Percentiles rank a stretch among this genome's conserved stretches.
Conservation (phyloP, 2,113 vertebrate species). For the Patagioenas fasciata region DNA sequence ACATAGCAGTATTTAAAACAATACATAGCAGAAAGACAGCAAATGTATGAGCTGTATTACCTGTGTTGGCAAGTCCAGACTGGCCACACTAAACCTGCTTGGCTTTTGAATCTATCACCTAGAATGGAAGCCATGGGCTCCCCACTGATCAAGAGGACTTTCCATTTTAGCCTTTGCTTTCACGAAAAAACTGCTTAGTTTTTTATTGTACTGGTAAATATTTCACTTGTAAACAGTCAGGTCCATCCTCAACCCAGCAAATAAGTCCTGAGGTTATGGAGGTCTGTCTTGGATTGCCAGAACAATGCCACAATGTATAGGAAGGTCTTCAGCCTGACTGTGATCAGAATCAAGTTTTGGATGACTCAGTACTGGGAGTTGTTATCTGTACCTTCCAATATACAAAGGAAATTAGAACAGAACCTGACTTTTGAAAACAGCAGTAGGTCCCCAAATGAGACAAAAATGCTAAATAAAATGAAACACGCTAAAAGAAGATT, state of each 20-base stretch:
- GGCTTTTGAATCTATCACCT: background rate
- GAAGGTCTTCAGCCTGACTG: background rate
- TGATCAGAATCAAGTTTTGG: background rate
- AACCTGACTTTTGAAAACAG: background rate
- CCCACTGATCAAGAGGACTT: background rate
- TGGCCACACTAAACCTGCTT: background rate
- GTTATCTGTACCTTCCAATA: background rate
- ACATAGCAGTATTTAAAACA: background rate
- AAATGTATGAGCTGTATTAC: background rate
- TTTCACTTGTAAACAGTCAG: background rate
- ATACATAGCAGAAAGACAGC: background rate
- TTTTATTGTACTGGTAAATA: background rate
- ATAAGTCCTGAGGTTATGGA: background rate
- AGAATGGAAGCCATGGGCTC: background rate
- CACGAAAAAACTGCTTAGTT: background rate
- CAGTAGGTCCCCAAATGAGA: background rate
- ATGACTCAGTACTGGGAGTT: background rate
- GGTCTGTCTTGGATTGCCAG: background rate
- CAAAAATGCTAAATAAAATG: background rate
- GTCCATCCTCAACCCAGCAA: background rate
- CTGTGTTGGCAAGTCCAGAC: background rate
- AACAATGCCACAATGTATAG: background rate
- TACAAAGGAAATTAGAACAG: background rate
- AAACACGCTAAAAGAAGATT: background rate
- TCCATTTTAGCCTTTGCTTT: background rate